phyloP scores from a whole-genome alignment of 2,113 vertebrate genomes.

The Brevimyrus niger region DNA sequence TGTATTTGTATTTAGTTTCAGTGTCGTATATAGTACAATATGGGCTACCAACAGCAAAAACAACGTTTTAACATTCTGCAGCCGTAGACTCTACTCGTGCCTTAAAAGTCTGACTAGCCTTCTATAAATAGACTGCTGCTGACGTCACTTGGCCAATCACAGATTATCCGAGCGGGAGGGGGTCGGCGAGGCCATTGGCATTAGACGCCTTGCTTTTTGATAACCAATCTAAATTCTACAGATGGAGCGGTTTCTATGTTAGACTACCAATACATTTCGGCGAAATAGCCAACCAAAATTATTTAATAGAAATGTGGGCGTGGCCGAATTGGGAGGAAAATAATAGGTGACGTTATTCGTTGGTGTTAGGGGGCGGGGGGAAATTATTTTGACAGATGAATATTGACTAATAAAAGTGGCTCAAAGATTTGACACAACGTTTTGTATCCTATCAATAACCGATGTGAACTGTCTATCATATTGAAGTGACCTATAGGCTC shows the following conservation, averaged over 20 bases:
- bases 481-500: slow-evolving; percentile 39
- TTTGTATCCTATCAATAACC: slow-evolving; percentile 38
- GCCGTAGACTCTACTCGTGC: slow-evolving; percentile 38
- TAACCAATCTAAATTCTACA: slow-evolving; percentile 24
- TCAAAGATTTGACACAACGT: slow-evolving; percentile 22
- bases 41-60: background rate
- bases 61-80: slow-evolving; percentile 35
- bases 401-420: slow-evolving; percentile 42
- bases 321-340: slow-evolving; percentile 27
- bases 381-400: slow-evolving; percentile 22
- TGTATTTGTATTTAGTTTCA: background rate
- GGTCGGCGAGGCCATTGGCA: slow-evolving; percentile 32
- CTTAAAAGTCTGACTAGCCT: slow-evolving; percentile 51
- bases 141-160: slow-evolving; percentile 58
- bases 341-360: slow-evolving; percentile 37
- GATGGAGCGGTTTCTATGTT: slow-evolving; percentile 23
- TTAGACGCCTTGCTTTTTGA: slow-evolving; percentile 1
- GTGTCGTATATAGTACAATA: background rate
- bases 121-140: slow-evolving; percentile 60
- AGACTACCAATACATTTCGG: background rate
- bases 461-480: background rate
- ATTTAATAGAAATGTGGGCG: slow-evolving; percentile 4
- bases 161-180: slow-evolving; percentile 35
- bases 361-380: slow-evolving; percentile 41
- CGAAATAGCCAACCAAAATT: slow-evolving; percentile 22